phyloP scores from a whole-genome alignment of 1,140 invertebrate genomes.

The Oncopodura yosiiana region DNA sequence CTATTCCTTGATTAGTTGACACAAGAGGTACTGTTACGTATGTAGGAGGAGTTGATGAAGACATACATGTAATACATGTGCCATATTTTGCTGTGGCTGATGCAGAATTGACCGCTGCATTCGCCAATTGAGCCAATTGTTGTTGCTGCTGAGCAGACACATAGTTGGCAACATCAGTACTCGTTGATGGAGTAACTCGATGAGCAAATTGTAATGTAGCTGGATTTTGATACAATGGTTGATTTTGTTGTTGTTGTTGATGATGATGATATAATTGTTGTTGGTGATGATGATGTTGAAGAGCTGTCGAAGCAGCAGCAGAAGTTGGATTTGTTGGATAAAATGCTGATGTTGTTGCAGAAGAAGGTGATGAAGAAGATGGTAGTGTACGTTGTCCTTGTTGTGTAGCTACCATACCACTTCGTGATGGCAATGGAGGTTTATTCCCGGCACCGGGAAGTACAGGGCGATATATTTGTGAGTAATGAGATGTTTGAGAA shows the following conservation, averaged over 20 bases:
- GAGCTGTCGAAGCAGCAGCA: not conserved
- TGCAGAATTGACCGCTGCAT: not conserved
- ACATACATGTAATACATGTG: not conserved
- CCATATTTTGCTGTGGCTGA: not conserved
- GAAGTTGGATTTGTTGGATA: constrained; percentile 7
- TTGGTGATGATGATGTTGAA: constrained; percentile 3
- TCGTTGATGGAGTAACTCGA: not conserved
- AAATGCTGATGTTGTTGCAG: constrained; percentile 11
- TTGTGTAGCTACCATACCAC: not conserved
- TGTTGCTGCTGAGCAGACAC: constrained; percentile 6
- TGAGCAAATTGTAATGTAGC: not conserved
- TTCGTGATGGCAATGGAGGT: not conserved
- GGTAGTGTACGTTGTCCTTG: not conserved
- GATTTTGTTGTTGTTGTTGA: not conserved
- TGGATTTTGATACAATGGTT: not conserved
- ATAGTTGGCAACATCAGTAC: no score
- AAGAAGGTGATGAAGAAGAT: not conserved
- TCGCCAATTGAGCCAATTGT: not conserved
- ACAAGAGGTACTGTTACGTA: no score
- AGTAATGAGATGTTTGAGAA: constrained; percentile 6
- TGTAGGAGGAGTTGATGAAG: no score
- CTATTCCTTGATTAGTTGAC: no score
- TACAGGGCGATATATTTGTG: constrained; percentile 22
- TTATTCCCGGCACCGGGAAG: constrained; percentile 7
- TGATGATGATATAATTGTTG: constrained; percentile 3